These are phyloP conservation scores for Tanypteryx hageni DNA, from an alignment of 2,888 invertebrate genomes.

Conservation along the genomic window DNA sequence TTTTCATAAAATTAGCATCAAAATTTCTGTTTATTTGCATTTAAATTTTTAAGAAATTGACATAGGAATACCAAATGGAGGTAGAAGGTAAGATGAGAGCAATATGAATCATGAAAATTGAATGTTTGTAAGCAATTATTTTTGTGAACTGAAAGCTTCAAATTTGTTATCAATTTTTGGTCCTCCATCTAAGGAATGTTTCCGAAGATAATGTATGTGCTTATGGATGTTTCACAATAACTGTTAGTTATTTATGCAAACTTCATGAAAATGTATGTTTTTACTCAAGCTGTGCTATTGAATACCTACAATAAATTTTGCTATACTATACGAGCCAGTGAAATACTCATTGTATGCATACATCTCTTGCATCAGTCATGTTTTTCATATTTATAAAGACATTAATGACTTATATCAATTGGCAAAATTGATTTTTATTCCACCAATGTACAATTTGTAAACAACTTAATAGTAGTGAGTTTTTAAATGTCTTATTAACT, in stretches of 20 bases:
- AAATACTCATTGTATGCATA: background rate
- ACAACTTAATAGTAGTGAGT: constrained; percentile 21
- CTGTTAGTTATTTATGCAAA: background rate
- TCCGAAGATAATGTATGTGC: constrained; percentile 3
- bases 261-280: background rate
- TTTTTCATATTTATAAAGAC: background rate
- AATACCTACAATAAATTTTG: background rate
- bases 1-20: constrained; percentile 3
- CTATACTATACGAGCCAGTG: background rate
- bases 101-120: background rate
- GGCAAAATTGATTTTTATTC: constrained; percentile 22
- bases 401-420: background rate
- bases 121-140: constrained; percentile 12
- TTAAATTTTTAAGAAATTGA: background rate
- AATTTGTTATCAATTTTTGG: constrained; percentile 5
- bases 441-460: constrained; percentile 5
- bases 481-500: constrained; percentile 23
- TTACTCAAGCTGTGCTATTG: background rate
- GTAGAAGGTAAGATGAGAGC: constrained; percentile 43
- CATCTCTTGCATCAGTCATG: background rate
- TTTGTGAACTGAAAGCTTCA: background rate
- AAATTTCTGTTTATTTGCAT: constrained; percentile 33
- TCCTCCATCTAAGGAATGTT: background rate
- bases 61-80: background rate
- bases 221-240: constrained; percentile 27